These are phyloP conservation scores for Caiman crocodilus DNA, from an alignment of 2,797 vertebrate species.

Conservation along the genomic window DNA sequence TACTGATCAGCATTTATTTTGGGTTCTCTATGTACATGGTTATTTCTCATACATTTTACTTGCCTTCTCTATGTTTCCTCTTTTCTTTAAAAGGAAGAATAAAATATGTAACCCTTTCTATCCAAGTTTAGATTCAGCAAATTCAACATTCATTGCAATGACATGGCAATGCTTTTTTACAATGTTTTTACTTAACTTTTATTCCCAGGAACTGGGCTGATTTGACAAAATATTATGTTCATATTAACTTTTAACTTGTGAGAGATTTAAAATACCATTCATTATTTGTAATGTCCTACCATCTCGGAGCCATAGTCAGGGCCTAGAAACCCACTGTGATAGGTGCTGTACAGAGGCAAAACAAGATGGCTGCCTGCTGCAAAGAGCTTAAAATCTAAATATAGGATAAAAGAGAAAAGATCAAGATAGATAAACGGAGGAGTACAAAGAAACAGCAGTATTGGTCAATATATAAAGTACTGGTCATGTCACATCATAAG, in stretches of 20 bases:
- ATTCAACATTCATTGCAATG: no score
- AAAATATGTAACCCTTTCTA: no score
- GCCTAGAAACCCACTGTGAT: not conserved
- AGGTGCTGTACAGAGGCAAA: slow-evolving; percentile 34
- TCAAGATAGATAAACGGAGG: not conserved
- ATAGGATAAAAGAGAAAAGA: not conserved
- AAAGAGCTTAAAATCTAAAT: not conserved
- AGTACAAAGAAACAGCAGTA: not conserved
- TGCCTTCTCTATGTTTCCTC: not conserved
- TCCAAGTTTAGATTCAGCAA: no score
- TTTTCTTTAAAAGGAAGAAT: not conserved
- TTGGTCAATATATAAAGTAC: rapidly evolving
- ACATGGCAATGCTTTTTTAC: no score
- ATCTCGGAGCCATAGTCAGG: slow-evolving; percentile 56
- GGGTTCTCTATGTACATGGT: not conserved
- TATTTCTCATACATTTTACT: not conserved
- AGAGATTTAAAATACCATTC: slow-evolving; percentile 74
- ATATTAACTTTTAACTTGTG: slow-evolving; percentile 73
- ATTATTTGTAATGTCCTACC: slow-evolving; percentile 51
- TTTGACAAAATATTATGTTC: slow-evolving; percentile 72
- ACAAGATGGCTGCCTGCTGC: slow-evolving; percentile 14
- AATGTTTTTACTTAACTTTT: no score
- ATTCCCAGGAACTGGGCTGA: slow-evolving; percentile 51
- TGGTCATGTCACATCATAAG: not conserved
- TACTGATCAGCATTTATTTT: not conserved